These are phyloP conservation scores for Campylomormyrus tamandua DNA, from an alignment of 2,113 vertebrate genomes.

Conservation along the genomic window DNA sequence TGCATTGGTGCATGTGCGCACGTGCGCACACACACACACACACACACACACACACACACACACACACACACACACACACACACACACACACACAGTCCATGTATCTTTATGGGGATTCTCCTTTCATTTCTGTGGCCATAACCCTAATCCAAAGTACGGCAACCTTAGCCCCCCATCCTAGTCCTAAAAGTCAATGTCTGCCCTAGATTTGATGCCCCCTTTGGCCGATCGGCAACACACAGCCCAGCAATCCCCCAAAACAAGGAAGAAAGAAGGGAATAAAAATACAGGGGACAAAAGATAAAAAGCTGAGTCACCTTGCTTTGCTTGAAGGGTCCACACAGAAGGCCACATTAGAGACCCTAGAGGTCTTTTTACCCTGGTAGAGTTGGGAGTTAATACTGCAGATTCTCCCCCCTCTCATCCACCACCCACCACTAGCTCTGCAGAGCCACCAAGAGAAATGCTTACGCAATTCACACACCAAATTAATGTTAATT, in stretches of 20 bases:
- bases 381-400: neutral
- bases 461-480: conserved; percentile 15
- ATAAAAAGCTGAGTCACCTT: conserved; percentile 52
- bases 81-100: neutral
- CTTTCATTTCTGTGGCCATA: neutral
- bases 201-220: neutral
- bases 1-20: neutral
- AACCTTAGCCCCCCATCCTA: neutral
- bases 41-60: neutral
- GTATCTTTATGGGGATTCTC: neutral
- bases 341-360: conserved; percentile 34
- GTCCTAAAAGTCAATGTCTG: neutral
- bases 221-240: neutral
- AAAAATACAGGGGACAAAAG: neutral
- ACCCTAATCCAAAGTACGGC: neutral
- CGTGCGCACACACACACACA: neutral
- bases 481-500: conserved; percentile 70
- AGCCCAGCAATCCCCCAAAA: neutral
- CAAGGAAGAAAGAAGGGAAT: neutral
- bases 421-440: neutral
- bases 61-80: neutral
- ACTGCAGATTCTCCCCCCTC: neutral
- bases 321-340: conserved; percentile 64
- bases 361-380: neutral
- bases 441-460: no score